These are phyloP conservation scores for Troides helena DNA, from an alignment of 2,888 invertebrate species.

Conservation along the genomic window DNA sequence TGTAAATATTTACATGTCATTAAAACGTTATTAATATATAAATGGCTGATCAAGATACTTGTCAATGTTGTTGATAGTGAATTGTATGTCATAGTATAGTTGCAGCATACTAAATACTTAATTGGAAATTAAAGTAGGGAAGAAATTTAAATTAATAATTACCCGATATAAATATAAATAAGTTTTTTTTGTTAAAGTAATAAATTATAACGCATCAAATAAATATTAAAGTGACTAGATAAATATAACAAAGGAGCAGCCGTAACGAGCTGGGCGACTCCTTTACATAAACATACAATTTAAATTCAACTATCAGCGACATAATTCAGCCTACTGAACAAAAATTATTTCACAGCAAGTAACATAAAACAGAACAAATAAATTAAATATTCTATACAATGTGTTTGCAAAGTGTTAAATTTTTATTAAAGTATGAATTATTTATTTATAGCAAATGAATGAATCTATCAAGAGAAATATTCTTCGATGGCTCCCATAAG, in stretches of 20 bases:
- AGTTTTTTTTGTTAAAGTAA: too few species aligned
- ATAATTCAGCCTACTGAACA: conserved; percentile 30
- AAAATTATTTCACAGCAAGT: conserved; percentile 32
- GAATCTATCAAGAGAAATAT: too few species aligned
- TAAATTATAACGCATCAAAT: background rate
- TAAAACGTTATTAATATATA: background rate
- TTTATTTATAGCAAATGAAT: too few species aligned
- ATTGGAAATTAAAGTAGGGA: too few species aligned
- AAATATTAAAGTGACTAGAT: conserved; percentile 12
- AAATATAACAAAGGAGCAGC: conserved; percentile 24
- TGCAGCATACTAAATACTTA: too few species aligned
- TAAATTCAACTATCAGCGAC: conserved; percentile 37
- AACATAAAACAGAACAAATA: conserved; percentile 2
- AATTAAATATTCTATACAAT: background rate
- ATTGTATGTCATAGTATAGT: too few species aligned
- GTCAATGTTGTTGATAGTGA: background rate
- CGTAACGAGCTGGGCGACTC: conserved; percentile 16
- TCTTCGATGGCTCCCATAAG: too few species aligned
- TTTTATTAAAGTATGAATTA: too few species aligned
- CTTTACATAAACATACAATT: conserved; percentile 40
- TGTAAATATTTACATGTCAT: conserved; percentile 8
- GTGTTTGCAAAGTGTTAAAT: too few species aligned
- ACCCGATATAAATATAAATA: too few species aligned
- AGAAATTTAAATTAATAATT: too few species aligned
- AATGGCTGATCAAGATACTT: background rate